Conservation (phyloP, 2,888 invertebrate species). For the Liposcelis brunnea region DNA sequence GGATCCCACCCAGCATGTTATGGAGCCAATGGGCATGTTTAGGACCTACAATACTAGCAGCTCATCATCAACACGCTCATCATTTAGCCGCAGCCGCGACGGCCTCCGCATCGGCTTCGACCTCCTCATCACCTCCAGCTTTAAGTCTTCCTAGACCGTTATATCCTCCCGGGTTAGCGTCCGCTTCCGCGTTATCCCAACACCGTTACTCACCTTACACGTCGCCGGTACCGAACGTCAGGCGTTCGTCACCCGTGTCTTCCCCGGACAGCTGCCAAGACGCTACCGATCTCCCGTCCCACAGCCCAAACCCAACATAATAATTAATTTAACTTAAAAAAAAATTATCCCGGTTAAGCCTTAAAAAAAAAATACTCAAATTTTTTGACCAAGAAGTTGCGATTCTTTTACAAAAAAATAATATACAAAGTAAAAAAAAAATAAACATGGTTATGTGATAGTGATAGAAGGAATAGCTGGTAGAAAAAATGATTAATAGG, state of each 20-base stretch:
- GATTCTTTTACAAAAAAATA: no score
- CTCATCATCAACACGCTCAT: constrained; percentile 40
- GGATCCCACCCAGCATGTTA: constrained; percentile 33
- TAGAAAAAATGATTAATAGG: no score
- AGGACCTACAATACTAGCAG: constrained; percentile 40
- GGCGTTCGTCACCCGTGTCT: constrained; percentile 21
- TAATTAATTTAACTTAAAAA: not conserved
- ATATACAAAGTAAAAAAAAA: no score
- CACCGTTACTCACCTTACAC: constrained; percentile 5
- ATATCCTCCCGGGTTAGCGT: constrained; percentile 1
- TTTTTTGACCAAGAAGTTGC: no score
- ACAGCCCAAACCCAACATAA: constrained; percentile 4
- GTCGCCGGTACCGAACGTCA: constrained; percentile 20
- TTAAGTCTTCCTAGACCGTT: constrained; percentile 17
- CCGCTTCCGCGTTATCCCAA: constrained; percentile 3
- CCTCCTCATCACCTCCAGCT: constrained; percentile 5
- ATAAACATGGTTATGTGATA: no score
- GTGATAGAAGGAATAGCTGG: no score
- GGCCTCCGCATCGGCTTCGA: constrained; percentile 27
- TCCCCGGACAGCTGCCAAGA: constrained; percentile 17
- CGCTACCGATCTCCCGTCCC: not conserved
- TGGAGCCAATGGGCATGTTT: constrained; percentile 59
- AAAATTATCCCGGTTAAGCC: no score
- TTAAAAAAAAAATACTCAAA: no score
- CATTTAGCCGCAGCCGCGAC: constrained; percentile 32